Conservation (phyloP, 1,140 invertebrate species). For the Frieseomelitta varia region DNA sequence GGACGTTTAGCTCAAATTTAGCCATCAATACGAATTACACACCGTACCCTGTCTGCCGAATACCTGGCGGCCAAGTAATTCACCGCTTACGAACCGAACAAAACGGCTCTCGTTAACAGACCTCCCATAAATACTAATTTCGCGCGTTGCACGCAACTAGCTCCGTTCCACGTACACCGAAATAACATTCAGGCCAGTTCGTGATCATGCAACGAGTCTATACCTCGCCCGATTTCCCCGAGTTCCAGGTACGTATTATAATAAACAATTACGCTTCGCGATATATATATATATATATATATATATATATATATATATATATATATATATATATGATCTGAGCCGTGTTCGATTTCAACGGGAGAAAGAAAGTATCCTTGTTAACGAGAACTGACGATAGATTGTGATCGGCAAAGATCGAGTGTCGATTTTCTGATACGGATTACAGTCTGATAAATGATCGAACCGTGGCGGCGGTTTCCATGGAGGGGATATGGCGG, state of each 20-base stretch:
- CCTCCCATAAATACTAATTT: conserved; percentile 49
- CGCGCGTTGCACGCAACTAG: conserved; percentile 33
- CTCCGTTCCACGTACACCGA: background rate
- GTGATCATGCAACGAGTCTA: background rate
- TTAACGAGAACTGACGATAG: conserved; percentile 2
- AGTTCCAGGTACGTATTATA: background rate
- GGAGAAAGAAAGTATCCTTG: background rate
- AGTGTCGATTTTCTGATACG: conserved; percentile 6
- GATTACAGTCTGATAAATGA: conserved; percentile 34
- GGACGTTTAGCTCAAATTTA: background rate
- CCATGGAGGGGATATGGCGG: background rate
- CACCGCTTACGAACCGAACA: conserved; percentile 23
- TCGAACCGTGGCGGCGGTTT: conserved; percentile 1
- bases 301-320: too few relatives aligned
- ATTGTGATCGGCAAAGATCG: background rate
- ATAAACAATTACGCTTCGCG: conserved; percentile 33
- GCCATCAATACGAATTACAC: background rate
- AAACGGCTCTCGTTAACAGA: conserved; percentile 31
- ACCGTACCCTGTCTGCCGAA: background rate
- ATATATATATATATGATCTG: background rate
- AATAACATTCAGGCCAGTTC: background rate
- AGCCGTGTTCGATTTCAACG: background rate
- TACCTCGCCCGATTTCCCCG: background rate
- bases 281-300: too few relatives aligned
- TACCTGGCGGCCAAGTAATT: conserved; percentile 34